phyloP scores from a whole-genome alignment of 2,888 invertebrate species.

The Cheilosia pagana region DNA sequence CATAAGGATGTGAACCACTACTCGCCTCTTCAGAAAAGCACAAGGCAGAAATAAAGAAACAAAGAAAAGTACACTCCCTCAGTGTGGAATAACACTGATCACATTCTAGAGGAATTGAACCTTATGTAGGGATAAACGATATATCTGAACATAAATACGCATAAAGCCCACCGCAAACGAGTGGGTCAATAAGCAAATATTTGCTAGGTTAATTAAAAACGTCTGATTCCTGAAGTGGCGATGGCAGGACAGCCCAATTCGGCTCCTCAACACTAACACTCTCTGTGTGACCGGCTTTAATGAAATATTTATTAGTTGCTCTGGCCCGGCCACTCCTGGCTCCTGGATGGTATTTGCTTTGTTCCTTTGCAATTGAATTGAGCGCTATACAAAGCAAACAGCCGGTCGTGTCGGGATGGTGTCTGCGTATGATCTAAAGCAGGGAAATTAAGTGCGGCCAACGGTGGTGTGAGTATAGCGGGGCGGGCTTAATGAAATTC shows the following conservation, averaged over 20 bases:
- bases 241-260: conserved; percentile 2
- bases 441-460: conserved; percentile 6
- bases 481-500: conserved; percentile 67
- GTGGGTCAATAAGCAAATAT: conserved; percentile 77
- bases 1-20: conserved; percentile 8
- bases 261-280: not conserved
- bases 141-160: conserved; percentile 49
- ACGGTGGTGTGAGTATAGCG: not conserved
- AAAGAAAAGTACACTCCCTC: conserved; percentile 22
- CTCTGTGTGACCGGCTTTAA: conserved; percentile 40
- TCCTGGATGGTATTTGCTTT: conserved; percentile 59
- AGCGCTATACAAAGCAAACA: conserved; percentile 43
- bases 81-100: conserved; percentile 24
- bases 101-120: conserved; percentile 22
- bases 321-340: not conserved
- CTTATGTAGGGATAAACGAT: conserved; percentile 7
- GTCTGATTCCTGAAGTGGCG: conserved; percentile 72
- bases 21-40: conserved; percentile 32
- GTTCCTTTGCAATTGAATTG: conserved; percentile 68
- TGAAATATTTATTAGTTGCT: conserved; percentile 71
- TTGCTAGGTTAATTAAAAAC: conserved; percentile 77
- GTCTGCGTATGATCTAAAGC: conserved; percentile 45
- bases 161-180: conserved; percentile 60
- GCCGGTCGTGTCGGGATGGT: conserved; percentile 6
- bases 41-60: conserved; percentile 47